These are phyloP conservation scores for Elanus axillaris DNA, from an alignment of 2,113 vertebrate species.

Conservation along the genomic window DNA sequence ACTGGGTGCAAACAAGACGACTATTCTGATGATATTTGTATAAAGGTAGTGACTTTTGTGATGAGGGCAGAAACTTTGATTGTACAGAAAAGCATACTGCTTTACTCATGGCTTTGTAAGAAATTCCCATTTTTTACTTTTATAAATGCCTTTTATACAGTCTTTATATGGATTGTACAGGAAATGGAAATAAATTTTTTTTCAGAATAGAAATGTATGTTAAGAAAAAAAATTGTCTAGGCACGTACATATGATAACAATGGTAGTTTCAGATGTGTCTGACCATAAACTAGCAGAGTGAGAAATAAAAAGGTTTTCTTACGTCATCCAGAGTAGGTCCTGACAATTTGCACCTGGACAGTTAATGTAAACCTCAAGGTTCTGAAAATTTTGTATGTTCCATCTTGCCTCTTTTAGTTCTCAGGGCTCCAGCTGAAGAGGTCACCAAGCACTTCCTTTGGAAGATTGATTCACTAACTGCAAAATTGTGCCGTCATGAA, in stretches of 20 bases:
- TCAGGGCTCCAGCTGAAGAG: neutral
- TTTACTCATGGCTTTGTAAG: neutral
- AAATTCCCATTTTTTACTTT: neutral
- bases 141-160: neutral
- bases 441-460: neutral
- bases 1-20: neutral
- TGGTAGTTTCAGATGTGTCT: neutral
- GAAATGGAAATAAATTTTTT: neutral
- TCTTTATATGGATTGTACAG: neutral
- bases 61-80: conserved; percentile 21
- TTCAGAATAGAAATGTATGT: neutral
- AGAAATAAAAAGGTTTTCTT: neutral
- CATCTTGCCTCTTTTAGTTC: neutral
- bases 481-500: neutral
- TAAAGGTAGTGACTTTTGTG: neutral
- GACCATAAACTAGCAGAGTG: neutral
- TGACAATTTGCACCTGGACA: neutral
- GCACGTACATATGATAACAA: neutral
- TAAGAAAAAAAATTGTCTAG: neutral
- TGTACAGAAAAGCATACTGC: neutral
- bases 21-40: neutral
- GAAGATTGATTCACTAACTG: neutral
- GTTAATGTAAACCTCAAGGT: neutral
- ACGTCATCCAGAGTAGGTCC: neutral
- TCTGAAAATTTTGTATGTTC: neutral